Conservation (phyloP, 2,113 vertebrate genomes). For the Butastur rufipennis region DNA sequence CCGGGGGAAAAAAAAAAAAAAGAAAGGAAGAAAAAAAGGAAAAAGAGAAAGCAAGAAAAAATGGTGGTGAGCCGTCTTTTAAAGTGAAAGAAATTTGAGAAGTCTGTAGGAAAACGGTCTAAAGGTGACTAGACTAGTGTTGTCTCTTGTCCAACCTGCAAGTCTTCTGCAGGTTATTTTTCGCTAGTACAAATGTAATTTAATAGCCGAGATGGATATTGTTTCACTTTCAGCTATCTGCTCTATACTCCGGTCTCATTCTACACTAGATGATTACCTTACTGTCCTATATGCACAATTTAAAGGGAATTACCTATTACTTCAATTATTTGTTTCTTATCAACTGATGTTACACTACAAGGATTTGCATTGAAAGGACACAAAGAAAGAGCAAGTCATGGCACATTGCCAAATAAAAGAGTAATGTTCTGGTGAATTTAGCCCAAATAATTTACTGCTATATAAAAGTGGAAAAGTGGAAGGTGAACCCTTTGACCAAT, state of each 20-base stretch:
- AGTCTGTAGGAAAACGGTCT: not conserved
- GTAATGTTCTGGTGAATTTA: conserved; percentile 94
- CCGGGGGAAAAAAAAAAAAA: fast-evolving
- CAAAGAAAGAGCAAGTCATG: conserved; percentile 88
- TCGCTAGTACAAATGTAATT: not conserved
- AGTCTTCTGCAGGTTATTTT: not conserved
- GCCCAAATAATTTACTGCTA: conserved; percentile 92
- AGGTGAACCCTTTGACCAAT: conserved; percentile 92
- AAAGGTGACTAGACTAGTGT: not conserved
- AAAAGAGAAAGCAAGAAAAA: not conserved
- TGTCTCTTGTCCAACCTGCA: not conserved
- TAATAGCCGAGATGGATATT: not conserved
- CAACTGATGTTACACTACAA: conserved; percentile 90
- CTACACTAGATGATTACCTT: conserved; percentile 62
- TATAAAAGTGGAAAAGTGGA: conserved; percentile 81
- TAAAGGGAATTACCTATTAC: conserved; percentile 80
- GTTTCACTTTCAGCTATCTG: conserved; percentile 46
- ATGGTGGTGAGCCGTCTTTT: not conserved
- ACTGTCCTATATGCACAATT: conserved; percentile 65
- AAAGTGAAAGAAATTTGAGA: not conserved
- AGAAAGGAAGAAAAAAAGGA: not conserved
- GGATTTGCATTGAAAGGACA: conserved; percentile 88
- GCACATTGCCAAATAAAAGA: conserved; percentile 88
- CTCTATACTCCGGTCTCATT: conserved; percentile 30
- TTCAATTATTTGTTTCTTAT: conserved; percentile 88